These are phyloP conservation scores for Strix occidentalis DNA, from an alignment of 2,797 vertebrate species.

Conservation along the genomic window DNA sequence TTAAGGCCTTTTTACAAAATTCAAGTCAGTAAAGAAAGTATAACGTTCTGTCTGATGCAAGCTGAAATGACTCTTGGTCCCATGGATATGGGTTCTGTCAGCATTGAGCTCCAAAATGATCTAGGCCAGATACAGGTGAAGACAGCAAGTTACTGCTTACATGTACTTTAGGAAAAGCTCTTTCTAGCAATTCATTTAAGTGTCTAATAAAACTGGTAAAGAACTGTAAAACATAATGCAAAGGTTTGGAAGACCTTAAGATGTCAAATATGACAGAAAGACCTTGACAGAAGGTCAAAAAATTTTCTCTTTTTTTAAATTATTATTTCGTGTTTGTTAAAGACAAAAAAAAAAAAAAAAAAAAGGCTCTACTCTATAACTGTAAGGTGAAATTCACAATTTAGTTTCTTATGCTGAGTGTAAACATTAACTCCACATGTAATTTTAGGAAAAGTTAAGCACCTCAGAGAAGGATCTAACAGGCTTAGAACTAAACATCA, in stretches of 20 bases:
- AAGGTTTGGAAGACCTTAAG: background rate
- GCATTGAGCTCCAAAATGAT: background rate
- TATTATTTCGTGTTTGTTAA: background rate
- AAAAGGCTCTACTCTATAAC: background rate
- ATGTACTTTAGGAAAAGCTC: background rate
- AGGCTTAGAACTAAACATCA: background rate
- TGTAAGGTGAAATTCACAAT: fast-evolving
- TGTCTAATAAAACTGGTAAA: background rate
- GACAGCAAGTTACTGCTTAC: background rate
- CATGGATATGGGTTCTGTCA: background rate
- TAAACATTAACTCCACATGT: background rate
- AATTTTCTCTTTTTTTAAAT: background rate
- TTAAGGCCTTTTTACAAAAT: background rate
- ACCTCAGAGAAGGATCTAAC: background rate
- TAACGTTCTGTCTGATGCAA: background rate
- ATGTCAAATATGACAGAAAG: background rate
- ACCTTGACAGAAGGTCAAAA: fast-evolving
- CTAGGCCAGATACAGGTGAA: background rate
- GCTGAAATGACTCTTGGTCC: background rate
- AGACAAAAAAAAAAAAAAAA: background rate
- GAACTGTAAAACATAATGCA: background rate
- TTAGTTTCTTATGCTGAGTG: background rate
- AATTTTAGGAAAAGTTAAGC: background rate
- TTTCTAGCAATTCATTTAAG: background rate
- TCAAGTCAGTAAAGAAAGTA: background rate